Base-by-base conservation (phyloP, 2,113 vertebrate genomes). In the Silurus glanis region DNA sequence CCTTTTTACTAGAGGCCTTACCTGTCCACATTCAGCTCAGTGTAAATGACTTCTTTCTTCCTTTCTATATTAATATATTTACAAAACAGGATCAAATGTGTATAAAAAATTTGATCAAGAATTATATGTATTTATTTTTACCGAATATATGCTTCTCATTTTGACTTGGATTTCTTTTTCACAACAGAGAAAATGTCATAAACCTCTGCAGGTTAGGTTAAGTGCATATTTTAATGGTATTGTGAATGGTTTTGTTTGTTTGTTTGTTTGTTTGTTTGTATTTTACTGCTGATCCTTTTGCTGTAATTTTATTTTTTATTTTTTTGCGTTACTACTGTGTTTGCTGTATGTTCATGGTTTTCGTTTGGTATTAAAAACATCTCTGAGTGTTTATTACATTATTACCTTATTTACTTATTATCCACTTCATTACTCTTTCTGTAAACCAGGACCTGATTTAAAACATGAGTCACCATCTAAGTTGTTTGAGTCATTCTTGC, bases 11-110 rank as follows among this genome's bases (percentile, higher is more conserved):
- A 80, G 80, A 79, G 62, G 71, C 66, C 80, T 89, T 82, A 58
- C 79, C 87, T 81, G 64, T 85, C 88, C 72, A 89, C 87, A 82
- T 86, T 28, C 86, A 87, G 81, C 28, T 89, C 37, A 37, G 83
- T 78, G 12, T 86, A 86, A 89, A 89, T 25, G 37, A 80, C 81
- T 79, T 81, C 25, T 13, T 47, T 82, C 51, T 45, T 21, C 21
- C 14, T 82, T 78, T 82, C 28, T 55, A 66, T 49, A 9, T 23
- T 37, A 5, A 45, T n/a, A 55, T 25, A 0, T 55, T 7, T 53
- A 28, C 12, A 55, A 53, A 76, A 76, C n/a, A 78, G 12, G 6
- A 58, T 56, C 37, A 28, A 75, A 16, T 56, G n/a, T 56, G n/a
- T 13, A 61, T 14, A 16, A 13, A 16, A 61, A 37, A 37, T 37